phyloP scores from a whole-genome alignment of 2,797 vertebrate species.

The Melanotaenia boesemani region DNA sequence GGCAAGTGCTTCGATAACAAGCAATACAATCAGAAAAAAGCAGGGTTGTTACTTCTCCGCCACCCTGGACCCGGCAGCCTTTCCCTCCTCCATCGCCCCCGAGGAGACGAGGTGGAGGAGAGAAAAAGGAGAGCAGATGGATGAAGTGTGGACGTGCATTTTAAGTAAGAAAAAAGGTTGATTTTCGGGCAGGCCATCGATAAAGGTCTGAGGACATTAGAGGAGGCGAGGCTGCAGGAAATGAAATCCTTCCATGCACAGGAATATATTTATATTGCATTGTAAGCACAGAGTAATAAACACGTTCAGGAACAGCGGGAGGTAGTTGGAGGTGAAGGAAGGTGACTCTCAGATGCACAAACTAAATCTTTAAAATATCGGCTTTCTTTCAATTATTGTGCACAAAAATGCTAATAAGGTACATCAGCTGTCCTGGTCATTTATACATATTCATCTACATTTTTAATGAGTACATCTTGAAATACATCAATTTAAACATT shows the following conservation, averaged over 20 bases:
- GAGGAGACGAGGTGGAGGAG: conserved; percentile 45
- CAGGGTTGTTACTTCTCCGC: conserved; percentile 58
- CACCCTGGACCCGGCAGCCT: conserved; percentile 52
- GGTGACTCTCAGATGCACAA: neutral
- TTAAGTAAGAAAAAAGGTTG: conserved; percentile 65
- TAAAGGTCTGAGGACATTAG: conserved; percentile 64
- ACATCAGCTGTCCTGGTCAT: neutral
- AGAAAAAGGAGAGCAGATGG: conserved; percentile 56
- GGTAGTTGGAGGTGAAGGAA: conserved; percentile 19
- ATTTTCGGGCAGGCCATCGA: conserved; percentile 69
- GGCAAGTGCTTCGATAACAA: conserved; percentile 81
- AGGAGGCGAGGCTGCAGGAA: conserved; percentile 55
- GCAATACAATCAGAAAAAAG: conserved; percentile 79
- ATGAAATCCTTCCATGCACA: conserved; percentile 44
- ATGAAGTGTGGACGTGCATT: conserved; percentile 67
- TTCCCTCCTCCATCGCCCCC: conserved; percentile 73
- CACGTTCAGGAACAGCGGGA: conserved; percentile 45
- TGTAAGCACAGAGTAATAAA: conserved; percentile 18
- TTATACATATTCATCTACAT: neutral
- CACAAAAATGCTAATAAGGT: neutral
- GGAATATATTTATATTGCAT: conserved; percentile 33
- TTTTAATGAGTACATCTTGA: neutral
- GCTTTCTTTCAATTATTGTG: neutral
- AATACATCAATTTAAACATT: neutral
- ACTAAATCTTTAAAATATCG: neutral